Evolutionary conservation across 2,797 vertebrate species (phyloP), one percentile per base, ranked within the genome.

Genomic region (Chaetophractus vellerosus): DNA sequence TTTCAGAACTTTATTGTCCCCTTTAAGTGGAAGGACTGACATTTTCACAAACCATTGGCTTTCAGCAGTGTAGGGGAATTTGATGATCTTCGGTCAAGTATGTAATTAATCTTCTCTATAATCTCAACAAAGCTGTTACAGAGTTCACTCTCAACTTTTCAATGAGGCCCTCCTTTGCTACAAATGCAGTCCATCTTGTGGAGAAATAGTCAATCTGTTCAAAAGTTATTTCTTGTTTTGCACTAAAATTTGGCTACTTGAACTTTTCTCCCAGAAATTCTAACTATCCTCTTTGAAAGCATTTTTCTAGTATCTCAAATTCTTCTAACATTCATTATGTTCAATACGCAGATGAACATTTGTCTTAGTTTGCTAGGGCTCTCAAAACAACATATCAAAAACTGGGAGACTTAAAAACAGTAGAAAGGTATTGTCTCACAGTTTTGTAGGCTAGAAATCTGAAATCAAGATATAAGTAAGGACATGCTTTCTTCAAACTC

Each of bases 91-190:
- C 5, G 48, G 3, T 41, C 7, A 18, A 48, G 48, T 10, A 59
- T 69, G 2, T 28, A 74, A 57, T 88, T 83, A 90, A 19, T 28
- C 6, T 87, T 88, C 33, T 92, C 3, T n/a, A 26, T 36, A 48
- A 86, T 89, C 3, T 75, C 69, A 79, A 38, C 9, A 69, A 61
- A 2, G 12, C 28, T 96, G 15, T 74, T 33, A 71, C 2, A 7
- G 28, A 21, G 15, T 14, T 48, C 1, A 57, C 18, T 63, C 69
- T 31, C 36, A 83, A 8, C 3, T 75, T 68, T 61, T 14, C 9
- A 50, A 2, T 2, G 19, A 71, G 14, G 18, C 0, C 6, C 2
- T 85, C 10, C 2, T 10, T n/a, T 26, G 21, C 12, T 48, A 38
- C 23, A 90, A 38, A 31, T 23, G 5, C 14, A 88, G 26, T 16